These are phyloP conservation scores for Ptychoptera contaminata DNA, from an alignment of 2,888 invertebrate species.

Conservation along the genomic window DNA sequence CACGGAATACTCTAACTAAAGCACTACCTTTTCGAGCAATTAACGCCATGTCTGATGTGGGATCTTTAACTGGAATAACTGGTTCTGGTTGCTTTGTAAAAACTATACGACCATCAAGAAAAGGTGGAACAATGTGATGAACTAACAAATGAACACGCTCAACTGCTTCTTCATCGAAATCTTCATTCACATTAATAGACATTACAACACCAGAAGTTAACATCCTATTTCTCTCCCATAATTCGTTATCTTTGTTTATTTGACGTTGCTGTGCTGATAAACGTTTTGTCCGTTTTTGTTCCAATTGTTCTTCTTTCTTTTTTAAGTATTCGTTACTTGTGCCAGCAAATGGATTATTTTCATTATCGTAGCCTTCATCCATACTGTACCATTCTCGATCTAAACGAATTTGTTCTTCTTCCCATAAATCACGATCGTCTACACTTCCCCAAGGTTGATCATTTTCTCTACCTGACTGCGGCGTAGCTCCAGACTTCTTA, in stretches of 20 bases:
- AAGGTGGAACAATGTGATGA: conserved; percentile 97
- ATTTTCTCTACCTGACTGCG: conserved; percentile 27
- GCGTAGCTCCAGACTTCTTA: conserved; percentile 49
- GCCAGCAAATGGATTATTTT: conserved; percentile 82
- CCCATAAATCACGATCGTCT: conserved; percentile 70
- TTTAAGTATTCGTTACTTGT: conserved; percentile 84
- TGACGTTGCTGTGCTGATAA: conserved; percentile 93
- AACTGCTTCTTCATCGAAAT: conserved; percentile 89
- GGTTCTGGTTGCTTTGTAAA: conserved; percentile 99
- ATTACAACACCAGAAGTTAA: conserved; percentile 87
- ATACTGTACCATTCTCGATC: conserved; percentile 96
- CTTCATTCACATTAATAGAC: conserved; percentile 74
- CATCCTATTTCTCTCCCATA: conserved; percentile 98
- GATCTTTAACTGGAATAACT: conserved; percentile 90
- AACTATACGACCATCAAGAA: conserved; percentile 94
- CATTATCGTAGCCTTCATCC: conserved; percentile 86
- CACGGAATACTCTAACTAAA: conserved; percentile 77
- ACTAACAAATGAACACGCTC: conserved; percentile 91
- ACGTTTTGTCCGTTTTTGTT: conserved; percentile 76
- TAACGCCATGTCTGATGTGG: conserved; percentile 94
- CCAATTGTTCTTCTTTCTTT: conserved; percentile 84
- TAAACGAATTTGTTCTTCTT: conserved; percentile 74
- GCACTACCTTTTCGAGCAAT: conserved; percentile 88
- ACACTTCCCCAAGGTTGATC: conserved; percentile 42
- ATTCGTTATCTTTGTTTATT: conserved; percentile 94